phyloP scores from a whole-genome alignment of 2,888 invertebrate species.

The Eurois occulta region DNA sequence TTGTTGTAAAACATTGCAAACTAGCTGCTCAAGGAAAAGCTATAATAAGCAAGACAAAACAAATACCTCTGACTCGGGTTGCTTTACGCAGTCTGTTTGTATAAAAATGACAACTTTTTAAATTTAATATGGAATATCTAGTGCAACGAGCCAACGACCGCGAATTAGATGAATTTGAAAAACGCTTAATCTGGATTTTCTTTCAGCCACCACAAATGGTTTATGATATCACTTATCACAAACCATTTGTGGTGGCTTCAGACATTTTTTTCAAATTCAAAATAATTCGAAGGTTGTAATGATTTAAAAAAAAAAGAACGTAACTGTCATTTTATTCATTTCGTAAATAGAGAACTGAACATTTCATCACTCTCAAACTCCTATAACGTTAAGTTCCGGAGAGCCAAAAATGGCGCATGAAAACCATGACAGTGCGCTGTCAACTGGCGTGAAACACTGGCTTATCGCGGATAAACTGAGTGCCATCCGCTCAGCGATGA shows the following conservation, averaged over 20 bases:
- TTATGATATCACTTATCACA: no score
- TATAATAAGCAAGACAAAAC: constrained; percentile 22
- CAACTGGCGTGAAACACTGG: constrained; percentile 33
- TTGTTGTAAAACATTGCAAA: constrained; percentile 35
- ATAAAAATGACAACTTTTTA: background rate
- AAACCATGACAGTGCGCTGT: constrained; percentile 21
- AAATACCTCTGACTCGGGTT: background rate
- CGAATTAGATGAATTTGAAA: background rate
- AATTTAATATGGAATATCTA: background rate
- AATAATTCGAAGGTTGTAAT: background rate
- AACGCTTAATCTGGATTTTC: background rate
- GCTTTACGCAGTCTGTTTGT: background rate
- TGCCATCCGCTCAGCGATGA: constrained; percentile 13
- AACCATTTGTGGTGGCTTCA: background rate
- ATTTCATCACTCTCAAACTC: background rate
- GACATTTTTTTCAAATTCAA: background rate
- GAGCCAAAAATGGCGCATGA: constrained; percentile 14
- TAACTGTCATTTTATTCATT: background rate
- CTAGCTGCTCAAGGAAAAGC: background rate
- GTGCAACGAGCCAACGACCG: no score
- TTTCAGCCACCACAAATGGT: no score
- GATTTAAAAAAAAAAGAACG: background rate
- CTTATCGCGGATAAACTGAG: constrained; percentile 39
- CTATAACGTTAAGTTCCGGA: constrained; percentile 19
- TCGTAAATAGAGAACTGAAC: background rate